Base-by-base conservation (phyloP, 2,888 invertebrate species). In the Aethes cnicana region DNA sequence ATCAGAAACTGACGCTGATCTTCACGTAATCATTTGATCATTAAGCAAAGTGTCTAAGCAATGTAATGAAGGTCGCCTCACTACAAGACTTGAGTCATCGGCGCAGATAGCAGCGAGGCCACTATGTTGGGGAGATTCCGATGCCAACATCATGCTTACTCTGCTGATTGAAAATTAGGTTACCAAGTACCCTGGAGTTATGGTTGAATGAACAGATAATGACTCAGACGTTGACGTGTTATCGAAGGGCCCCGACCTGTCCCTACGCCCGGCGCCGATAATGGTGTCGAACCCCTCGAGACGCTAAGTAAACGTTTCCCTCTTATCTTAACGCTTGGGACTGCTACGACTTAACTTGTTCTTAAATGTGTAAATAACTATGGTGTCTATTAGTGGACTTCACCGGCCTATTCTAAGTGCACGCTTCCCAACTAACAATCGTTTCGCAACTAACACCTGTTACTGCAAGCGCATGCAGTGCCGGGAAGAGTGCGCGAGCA, bases 391-490 rank as follows among this genome's bases (percentile, higher is more conserved):
- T n/a, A 39, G 23, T 14, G 43, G 17, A 30, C 9, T 17, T 30
- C 14, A 20, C 39, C 2, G 16, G 16, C 26, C 23, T 52, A 52
- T 20, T 46, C 32, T 46, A 52, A 47, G 8, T 35, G 55, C 55
- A 52, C 50, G 47, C 37, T 18, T 46, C 9, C 44, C 21, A 5
- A 32, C 25, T 47, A 46, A 42, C 47, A 8, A 6, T 42, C n/a
- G 35, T 53, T 47, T 53, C 47, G 41, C 33, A 52, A 43, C 47
- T 55, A 55, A 55, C 55, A 53, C 53, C 47, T 47, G 52, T 55
- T 47, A 47, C 39, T 52, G 46, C 44, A 37, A 44, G 39, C 36
- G 50, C 46, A 32, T 52, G 52, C 52, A 32, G 12, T 25, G 50
- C 43, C 25, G 26, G 39, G 39, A 11, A 37, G 23, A 33, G 39